These are phyloP conservation scores for Falco cherrug DNA, from an alignment of 2,797 vertebrate genomes.

Conservation along the genomic window DNA sequence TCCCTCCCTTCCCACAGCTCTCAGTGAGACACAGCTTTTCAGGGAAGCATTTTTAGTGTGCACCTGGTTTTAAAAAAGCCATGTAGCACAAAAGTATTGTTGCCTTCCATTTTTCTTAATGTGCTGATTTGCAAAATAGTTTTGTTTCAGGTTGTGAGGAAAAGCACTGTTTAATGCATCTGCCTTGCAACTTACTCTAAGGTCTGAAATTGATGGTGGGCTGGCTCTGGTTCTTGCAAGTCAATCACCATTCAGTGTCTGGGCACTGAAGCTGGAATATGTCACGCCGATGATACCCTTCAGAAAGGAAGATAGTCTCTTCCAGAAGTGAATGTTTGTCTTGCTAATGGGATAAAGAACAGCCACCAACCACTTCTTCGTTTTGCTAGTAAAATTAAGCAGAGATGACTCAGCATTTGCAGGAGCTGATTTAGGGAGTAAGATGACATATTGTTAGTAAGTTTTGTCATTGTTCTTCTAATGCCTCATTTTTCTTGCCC, in stretches of 20 bases:
- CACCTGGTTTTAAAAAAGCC: not conserved
- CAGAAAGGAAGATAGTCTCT: not conserved
- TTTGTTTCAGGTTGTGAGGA: not conserved
- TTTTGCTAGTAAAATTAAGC: not conserved
- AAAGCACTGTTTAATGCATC: not conserved
- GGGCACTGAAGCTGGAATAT: not conserved
- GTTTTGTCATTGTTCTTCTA: slow-evolving; percentile 15
- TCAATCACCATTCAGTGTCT: not conserved
- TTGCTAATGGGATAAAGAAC: not conserved
- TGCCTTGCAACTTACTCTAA: not conserved
- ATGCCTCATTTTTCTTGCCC: not conserved
- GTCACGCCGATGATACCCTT: accelerated
- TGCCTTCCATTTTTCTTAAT: not conserved
- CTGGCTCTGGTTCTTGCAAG: not conserved
- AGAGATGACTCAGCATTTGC: not conserved
- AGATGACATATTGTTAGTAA: not conserved
- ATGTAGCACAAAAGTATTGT: accelerated
- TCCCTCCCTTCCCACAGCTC: not conserved
- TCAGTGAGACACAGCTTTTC: not conserved
- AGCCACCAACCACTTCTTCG: not conserved
- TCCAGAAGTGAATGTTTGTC: not conserved
- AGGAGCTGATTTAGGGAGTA: not conserved
- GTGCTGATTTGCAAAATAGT: not conserved
- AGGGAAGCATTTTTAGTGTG: not conserved
- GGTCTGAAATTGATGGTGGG: not conserved